Percentiles rank a stretch among this genome's conserved stretches.
phyloP scores from a whole-genome alignment of 2,113 vertebrate genomes.

The Arothron firmamentum region DNA sequence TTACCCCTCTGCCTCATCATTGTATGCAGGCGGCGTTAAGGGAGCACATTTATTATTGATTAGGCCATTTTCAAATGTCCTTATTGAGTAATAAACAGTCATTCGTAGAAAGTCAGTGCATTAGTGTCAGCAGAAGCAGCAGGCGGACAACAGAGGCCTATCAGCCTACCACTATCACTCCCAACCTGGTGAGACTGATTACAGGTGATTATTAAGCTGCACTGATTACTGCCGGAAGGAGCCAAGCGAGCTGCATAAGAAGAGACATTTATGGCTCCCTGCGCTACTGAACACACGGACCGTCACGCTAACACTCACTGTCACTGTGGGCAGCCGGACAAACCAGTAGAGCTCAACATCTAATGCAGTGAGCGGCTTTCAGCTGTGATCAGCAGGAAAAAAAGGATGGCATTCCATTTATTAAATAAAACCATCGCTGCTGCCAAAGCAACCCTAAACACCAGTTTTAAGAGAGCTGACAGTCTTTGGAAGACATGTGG shows the following conservation, averaged over 20 bases:
- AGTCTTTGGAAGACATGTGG: constrained; percentile 66
- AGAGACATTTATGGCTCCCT: constrained; percentile 55
- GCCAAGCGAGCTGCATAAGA: constrained; percentile 32
- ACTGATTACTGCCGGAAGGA: constrained; percentile 64
- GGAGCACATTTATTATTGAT: constrained; percentile 72
- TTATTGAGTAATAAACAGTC: constrained; percentile 75
- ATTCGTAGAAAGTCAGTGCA: constrained; percentile 59
- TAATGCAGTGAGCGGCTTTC: constrained; percentile 57
- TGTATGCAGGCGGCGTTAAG: constrained; percentile 54
- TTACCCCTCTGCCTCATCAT: constrained; percentile 32
- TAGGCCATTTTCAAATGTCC: constrained; percentile 59
- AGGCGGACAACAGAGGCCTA: constrained; percentile 53
- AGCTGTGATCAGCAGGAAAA: constrained; percentile 59
- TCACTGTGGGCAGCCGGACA: constrained; percentile 14
- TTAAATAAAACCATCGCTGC: constrained; percentile 61
- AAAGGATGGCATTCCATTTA: constrained; percentile 58
- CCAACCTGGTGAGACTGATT: constrained; percentile 66
- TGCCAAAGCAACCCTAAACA: constrained; percentile 61
- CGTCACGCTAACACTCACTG: constrained; percentile 14
- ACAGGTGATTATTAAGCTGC: constrained; percentile 71
- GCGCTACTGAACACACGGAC: constrained; percentile 20
- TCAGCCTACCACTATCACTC: constrained; percentile 71
- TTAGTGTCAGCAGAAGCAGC: constrained; percentile 61
- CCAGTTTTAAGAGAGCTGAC: constrained; percentile 64
- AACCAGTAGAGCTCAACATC: constrained; percentile 8